phyloP scores from a whole-genome alignment of 2,113 vertebrate genomes.

The Dipodomys merriami region DNA sequence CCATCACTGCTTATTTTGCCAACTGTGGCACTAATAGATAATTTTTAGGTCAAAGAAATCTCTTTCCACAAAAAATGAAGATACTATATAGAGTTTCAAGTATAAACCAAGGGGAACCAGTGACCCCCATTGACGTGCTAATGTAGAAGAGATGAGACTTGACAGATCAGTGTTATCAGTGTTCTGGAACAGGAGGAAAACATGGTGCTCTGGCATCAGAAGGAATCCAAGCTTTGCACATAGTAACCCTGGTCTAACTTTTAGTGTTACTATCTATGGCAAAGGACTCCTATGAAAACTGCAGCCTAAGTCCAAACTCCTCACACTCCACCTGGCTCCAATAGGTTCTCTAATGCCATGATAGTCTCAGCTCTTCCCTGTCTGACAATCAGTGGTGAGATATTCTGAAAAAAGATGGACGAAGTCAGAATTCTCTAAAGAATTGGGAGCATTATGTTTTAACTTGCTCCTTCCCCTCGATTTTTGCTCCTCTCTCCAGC shows the following conservation, averaged over 20 bases:
- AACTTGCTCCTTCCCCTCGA: not conserved
- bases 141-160: not conserved
- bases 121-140: not conserved
- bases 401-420: conserved; percentile 14
- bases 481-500: not conserved
- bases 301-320: not conserved
- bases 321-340: not conserved
- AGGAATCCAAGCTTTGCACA: not conserved
- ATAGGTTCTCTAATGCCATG: not conserved
- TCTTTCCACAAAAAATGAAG: not conserved
- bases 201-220: not conserved
- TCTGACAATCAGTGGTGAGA: conserved; percentile 8
- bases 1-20: not conserved
- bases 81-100: not conserved
- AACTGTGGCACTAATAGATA: not conserved
- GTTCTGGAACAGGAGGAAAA: not conserved
- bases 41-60: not conserved
- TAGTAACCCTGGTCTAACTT: not conserved
- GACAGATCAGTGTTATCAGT: not conserved
- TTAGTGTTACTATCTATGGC: not conserved
- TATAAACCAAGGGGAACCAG: not conserved
- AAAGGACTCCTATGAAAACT: not conserved
- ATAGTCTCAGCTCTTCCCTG: not conserved
- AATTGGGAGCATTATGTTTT: not conserved
- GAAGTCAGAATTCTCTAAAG: conserved; percentile 2